phyloP scores from a whole-genome alignment of 2,888 invertebrate species.

The Plutella xylostella region DNA sequence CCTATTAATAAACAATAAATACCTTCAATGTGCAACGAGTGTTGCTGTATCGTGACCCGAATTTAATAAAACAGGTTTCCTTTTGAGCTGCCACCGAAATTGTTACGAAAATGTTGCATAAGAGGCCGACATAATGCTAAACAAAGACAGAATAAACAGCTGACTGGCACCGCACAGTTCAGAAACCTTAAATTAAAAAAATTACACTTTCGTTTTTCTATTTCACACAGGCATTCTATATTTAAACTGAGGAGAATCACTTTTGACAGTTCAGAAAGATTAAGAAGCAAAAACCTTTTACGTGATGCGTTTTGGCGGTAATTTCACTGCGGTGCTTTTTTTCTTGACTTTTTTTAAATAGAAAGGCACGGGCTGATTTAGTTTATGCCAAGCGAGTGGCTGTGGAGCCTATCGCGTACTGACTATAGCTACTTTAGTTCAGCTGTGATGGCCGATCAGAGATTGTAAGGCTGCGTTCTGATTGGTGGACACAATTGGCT shows the following conservation, averaged over 20 bases:
- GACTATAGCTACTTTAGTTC: background rate
- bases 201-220: slow-evolving; percentile 5
- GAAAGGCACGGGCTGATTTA: background rate
- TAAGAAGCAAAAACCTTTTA: too few relatives aligned
- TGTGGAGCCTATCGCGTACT: background rate
- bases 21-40: too few relatives aligned
- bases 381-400: background rate
- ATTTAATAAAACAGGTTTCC: background rate
- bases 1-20: too few relatives aligned
- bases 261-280: background rate
- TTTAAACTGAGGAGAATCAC: slow-evolving; percentile 3
- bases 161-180: background rate
- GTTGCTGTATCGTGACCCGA: background rate
- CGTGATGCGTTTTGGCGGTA: background rate
- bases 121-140: background rate
- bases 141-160: background rate
- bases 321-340: background rate
- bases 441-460: background rate
- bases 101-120: slow-evolving; percentile 1
- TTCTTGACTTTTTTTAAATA: background rate
- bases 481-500: background rate
- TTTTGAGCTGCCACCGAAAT: background rate
- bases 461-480: background rate
- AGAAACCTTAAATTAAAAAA: slow-evolving; percentile 2
- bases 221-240: background rate